Evolutionary conservation across 1,140 invertebrate genomes (phyloP), one percentile per base, ranked within the genome.

Genomic region (Pemphigus obesinymphae): DNA sequence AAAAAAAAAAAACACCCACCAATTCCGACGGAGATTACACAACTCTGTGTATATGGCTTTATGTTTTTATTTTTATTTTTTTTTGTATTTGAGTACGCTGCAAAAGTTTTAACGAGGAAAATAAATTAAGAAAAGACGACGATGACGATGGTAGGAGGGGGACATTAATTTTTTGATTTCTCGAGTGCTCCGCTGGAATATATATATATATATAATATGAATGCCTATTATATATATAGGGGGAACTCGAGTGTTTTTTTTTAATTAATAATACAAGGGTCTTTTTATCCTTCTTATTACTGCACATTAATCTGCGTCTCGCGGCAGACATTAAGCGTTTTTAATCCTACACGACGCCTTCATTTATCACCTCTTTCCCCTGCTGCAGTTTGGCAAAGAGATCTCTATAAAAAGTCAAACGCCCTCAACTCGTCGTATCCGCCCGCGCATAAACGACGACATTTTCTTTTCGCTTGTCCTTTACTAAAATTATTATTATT

Each of bases 71-170:
- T 48, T 17, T 72, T 72, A 11, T 55, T 50, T 58, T 76, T 76
- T 20, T 50, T 40, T 40, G 61, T 45, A 61, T 26, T 80, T 43
- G 37, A 34, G 37, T 17, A 45, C 8, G 45, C 17, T 23, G n/a
- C n/a, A 80, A 80, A 80, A 61, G 50, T 80, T 80, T 80, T 80
- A 80, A 80, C 76, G 76, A 80, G 76, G 76, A 80, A 80, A 80
- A 80, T 80, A 63, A 80, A 80, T 80, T 80, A 80, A 80, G 76
- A 80, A 80, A 80, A 29, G 48, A 37, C 45, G 1, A 20, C 26
- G 55, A 4, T 3, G 68, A 29, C 43, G 43, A 50, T n/a, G 40
- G 45, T 15, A 31, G 8, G 43, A 8, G 13, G 17, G 66, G n/a
- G 10, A 13, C 75, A 58, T 45, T 80, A 80, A 80, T 80, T 80